Evolutionary conservation across 1,140 invertebrate genomes (phyloP), one percentile per base, ranked within the genome.

Genomic region (Drosophila elegans): DNA sequence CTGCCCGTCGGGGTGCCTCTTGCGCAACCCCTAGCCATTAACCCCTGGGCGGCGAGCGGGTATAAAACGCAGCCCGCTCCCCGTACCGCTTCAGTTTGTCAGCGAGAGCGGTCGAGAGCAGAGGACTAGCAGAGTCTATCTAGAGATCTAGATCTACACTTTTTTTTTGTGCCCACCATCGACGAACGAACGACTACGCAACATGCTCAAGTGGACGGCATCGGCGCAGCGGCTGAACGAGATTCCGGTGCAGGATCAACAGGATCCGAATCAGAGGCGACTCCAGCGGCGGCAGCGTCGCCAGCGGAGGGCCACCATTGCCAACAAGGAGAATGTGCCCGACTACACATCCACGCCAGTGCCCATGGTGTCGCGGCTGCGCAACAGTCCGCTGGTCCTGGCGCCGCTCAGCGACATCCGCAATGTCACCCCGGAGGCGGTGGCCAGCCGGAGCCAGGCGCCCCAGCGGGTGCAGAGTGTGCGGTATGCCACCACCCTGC

Each of bases 191-290:
- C 44, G 9, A 51, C 12, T 5, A 38, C 29, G 3, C 36, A 67
- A 51, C 3, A 91, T 91, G 90, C 72, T 91, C 7, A 91, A 91
- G 86, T 91, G 90, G 90, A 91, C 90, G 1, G 78, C 90, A 32
- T 91, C 90, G 56, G 69, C 80, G 10, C 80, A 78, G 72, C 55
- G 82, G 48, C 59, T 72, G 25, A 76, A 81, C 49, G 81, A 81
- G 51, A 64, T 52, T 44, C 61, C 62, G 10, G 39, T 11, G 41
- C 32, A 48, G 41, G 16, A 13, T 11, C 3, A 45, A 4, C 52
- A 46, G 44, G 7, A 52, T 16, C 42, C 7, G 4, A 1, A 5
- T 39, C 45, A 38, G 21, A 25, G 52, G 34, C 45, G n/a, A 9
- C 57, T 25, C 11, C 68, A 13, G 21, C 49, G 73, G 13, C 49